phyloP scores from a whole-genome alignment of 2,888 invertebrate genomes.

The Xanthorhoe designata region DNA sequence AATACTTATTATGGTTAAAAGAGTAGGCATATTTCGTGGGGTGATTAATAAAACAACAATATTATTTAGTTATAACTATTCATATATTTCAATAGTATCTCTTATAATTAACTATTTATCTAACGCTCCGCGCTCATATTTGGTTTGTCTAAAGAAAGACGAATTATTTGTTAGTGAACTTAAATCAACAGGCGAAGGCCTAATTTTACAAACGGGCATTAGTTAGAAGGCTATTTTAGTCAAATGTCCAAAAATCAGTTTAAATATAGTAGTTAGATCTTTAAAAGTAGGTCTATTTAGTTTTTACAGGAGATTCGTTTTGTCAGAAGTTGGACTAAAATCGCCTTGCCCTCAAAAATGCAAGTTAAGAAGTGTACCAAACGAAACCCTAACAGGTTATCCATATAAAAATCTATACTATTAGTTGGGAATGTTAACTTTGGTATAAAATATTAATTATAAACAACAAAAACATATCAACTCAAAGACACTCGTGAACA shows the following conservation, averaged over 20 bases:
- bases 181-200: constrained; percentile 77
- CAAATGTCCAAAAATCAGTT: not conserved
- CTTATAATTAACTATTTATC: constrained; percentile 79
- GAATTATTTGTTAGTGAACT: constrained; percentile 78
- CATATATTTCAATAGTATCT: constrained; percentile 85
- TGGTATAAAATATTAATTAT: constrained; percentile 88
- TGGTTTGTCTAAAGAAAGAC: constrained; percentile 82
- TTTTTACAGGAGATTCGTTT: constrained; percentile 15
- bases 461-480: constrained; percentile 82
- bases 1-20: not conserved
- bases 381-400: constrained; percentile 53
- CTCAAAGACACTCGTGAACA: constrained; percentile 78
- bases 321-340: constrained; percentile 10
- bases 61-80: constrained; percentile 79
- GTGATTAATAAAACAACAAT: constrained; percentile 60
- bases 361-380: constrained; percentile 74
- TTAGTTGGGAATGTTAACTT: constrained; percentile 91
- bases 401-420: constrained; percentile 74
- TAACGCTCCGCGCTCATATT: constrained; percentile 84
- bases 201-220: constrained; percentile 64
- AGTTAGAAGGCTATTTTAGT: constrained; percentile 11
- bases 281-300: not conserved
- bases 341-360: constrained; percentile 56
- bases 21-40: not conserved
- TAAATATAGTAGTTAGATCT: not conserved